These are phyloP conservation scores for Parazoanthus swiftii DNA, from an alignment of 92 coral and sea anemone genomes.

Conservation along the genomic window DNA sequence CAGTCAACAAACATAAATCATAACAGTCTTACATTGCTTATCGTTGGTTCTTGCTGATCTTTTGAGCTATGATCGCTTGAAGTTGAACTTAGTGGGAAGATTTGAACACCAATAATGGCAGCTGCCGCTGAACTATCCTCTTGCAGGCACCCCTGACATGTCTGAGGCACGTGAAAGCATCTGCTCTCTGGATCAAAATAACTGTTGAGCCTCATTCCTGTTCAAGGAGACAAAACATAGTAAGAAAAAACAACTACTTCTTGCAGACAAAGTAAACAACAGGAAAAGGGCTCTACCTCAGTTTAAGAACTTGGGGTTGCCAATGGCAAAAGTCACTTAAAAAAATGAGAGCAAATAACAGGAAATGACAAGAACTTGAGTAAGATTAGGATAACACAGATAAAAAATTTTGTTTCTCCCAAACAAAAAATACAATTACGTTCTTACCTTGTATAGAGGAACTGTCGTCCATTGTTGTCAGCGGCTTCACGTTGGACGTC, in stretches of 20 bases:
- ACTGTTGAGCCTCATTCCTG: conserved; percentile 57
- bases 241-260: too few relatives aligned
- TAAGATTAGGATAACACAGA: background rate
- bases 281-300: too few relatives aligned
- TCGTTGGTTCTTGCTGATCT: background rate
- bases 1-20: too few relatives aligned
- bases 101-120: conserved; percentile 58
- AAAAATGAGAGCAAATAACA: background rate
- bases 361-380: background rate
- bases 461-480: background rate
- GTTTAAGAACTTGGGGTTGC: too few relatives aligned
- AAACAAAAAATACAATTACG: too few relatives aligned
- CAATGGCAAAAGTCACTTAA: too few relatives aligned
- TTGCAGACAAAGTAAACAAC: too few relatives aligned
- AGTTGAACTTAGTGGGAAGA: conserved; percentile 34
- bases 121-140: conserved; percentile 34
- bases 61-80: background rate
- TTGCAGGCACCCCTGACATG: conserved; percentile 55
- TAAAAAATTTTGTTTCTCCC: background rate
- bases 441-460: conserved; percentile 1
- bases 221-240: background rate
- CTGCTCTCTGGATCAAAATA: conserved; percentile 55
- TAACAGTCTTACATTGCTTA: background rate
- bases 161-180: conserved; percentile 59
- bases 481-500: conserved; percentile 15